A percentile compares a stretch with the other conserved stretches of the same genome.
phyloP scores from a whole-genome alignment of 2,797 vertebrate species.

The Staurois parvus region DNA sequence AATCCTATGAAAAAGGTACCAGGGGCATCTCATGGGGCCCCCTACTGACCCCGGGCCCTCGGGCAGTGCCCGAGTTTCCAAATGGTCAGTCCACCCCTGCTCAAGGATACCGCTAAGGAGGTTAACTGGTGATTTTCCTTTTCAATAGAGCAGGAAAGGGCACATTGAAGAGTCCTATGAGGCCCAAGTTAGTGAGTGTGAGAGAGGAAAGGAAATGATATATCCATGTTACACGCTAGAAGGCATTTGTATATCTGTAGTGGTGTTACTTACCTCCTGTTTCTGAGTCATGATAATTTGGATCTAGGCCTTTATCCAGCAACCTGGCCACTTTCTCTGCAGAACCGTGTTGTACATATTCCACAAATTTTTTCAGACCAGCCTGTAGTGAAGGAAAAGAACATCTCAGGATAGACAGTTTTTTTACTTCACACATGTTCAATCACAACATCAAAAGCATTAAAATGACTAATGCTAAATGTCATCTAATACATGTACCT shows the following conservation, averaged over 20 bases:
- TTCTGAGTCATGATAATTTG: constrained; percentile 90
- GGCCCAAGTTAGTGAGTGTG: too few relatives aligned
- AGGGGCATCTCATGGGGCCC: too few relatives aligned
- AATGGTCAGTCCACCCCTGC: too few relatives aligned
- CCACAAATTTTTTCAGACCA: constrained; percentile 91
- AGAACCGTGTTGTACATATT: constrained; percentile 88
- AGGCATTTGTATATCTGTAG: background rate
- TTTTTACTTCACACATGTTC: background rate
- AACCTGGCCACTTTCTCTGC: constrained; percentile 90
- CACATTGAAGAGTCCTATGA: background rate
- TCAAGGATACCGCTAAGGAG: too few relatives aligned
- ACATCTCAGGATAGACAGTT: background rate
- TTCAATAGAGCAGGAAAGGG: too few relatives aligned
- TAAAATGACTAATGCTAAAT: too few relatives aligned
- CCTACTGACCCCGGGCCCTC: too few relatives aligned
- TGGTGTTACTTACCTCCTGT: constrained; percentile 80
- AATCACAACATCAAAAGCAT: background rate
- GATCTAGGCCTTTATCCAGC: constrained; percentile 91
- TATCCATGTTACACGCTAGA: too few relatives aligned
- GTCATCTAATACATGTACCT: too few relatives aligned
- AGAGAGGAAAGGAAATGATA: background rate
- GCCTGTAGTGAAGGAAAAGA: constrained; percentile 74
- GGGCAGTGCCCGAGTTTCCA: too few relatives aligned
- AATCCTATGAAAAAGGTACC: too few relatives aligned
- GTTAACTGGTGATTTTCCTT: too few relatives aligned